Evolutionary conservation across 2,797 vertebrate genomes (phyloP), one percentile per base, ranked within the genome.

Genomic region (Catharus ustulatus): DNA sequence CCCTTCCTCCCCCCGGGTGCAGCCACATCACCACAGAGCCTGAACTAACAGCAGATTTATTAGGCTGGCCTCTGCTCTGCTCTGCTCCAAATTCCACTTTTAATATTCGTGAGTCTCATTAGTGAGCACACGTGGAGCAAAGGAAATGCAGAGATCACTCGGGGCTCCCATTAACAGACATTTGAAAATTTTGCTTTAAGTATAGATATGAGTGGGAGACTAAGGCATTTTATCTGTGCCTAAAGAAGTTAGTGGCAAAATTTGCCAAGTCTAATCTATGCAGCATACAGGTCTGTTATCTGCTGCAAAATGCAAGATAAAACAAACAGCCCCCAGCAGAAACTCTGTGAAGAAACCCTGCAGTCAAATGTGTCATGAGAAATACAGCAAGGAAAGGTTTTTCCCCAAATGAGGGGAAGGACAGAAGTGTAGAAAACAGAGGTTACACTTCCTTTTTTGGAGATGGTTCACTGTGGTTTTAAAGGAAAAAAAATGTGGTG

Each of bases 371-470:
- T 73, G 73, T 79, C 94, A 92, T n/a, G 74, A 92, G 84, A 90
- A 94, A 93, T 5, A 42, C 73, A 69, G 84, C 76, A 69, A 78
- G 69, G 76, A 84, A 80, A 91, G 89, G 79, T 79, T 84, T 84
- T 96, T 78, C 85, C 76, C 43, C 52, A 63, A 59, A 77, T 75
- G 76, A 88, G 62, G 32, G 40, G 36, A 96, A 88, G 66, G 91
- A 79, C 76, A 91, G 66, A 75, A 87, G 84, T 21, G 52, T 58
- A 78, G 78, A 94, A 95, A 86, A 52, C 43, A 93, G 92, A 94
- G 94, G 73, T 96, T 97, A 78, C 38, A 6, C 85, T 92, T 92
- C 95, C 92, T 92, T 94, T 95, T 97, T 96, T 94, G 92, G 94
- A 77, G 91, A 94, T 88, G 72, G 71, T n/a, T 95, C 42, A 10